Conservation (phyloP, 2,797 vertebrate genomes). For the Notamacropus eugenii region DNA sequence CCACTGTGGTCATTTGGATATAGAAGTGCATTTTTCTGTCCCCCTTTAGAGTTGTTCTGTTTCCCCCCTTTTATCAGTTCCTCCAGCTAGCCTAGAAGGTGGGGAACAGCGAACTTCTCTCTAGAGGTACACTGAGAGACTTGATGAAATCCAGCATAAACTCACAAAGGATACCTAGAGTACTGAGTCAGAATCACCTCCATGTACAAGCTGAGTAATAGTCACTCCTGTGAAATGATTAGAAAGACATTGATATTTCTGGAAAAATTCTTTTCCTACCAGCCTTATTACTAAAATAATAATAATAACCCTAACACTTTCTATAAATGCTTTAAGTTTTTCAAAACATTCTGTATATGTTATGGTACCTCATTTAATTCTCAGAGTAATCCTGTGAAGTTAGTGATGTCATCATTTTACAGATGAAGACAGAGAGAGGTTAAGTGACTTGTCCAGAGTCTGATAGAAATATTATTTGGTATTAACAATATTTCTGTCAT, state of each 20-base stretch:
- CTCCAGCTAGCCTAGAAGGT: not conserved
- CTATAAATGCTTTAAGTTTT: too few species aligned
- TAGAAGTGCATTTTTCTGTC: not conserved
- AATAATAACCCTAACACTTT: too few species aligned
- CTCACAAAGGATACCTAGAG: not conserved
- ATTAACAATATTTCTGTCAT: too few species aligned
- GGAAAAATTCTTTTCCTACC: not conserved
- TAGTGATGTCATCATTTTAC: not conserved
- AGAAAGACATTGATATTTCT: not conserved
- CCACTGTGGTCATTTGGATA: not conserved
- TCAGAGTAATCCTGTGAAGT: not conserved
- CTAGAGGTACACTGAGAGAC: not conserved
- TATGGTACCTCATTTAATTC: not conserved
- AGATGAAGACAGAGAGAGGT: not conserved
- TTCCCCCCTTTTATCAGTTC: not conserved
- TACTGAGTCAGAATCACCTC: not conserved
- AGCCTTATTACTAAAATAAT: not conserved
- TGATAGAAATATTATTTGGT: too few species aligned
- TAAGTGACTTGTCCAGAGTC: not conserved
- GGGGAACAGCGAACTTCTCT: not conserved
- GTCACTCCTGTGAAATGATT: not conserved
- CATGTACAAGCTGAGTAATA: not conserved
- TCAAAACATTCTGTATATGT: not conserved
- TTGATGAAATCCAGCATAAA: not conserved
- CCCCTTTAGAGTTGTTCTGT: not conserved